phyloP scores from a whole-genome alignment of 2,797 vertebrate genomes.

The Erithacus rubecula region DNA sequence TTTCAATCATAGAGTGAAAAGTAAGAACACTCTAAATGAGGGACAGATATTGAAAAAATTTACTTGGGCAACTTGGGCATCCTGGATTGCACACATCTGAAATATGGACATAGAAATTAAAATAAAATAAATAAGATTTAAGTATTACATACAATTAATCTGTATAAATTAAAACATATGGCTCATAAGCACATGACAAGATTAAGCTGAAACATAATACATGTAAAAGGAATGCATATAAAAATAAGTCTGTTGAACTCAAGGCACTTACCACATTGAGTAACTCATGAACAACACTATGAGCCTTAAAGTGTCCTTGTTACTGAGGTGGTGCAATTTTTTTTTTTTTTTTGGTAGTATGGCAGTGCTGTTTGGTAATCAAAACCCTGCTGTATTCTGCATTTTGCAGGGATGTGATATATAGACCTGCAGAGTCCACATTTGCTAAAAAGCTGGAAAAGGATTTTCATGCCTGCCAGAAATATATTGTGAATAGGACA shows the following conservation, averaged over 20 bases:
- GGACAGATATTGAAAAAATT: background rate
- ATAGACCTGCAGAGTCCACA: background rate
- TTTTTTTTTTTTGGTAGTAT: too few species aligned
- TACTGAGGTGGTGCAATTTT: background rate
- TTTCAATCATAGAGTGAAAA: background rate
- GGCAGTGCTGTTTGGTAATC: background rate
- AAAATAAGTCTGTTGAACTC: background rate
- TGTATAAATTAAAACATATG: background rate
- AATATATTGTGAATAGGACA: background rate
- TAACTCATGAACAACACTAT: background rate
- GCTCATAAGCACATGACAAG: background rate
- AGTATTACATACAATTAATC: background rate
- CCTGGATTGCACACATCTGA: background rate
- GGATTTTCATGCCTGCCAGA: background rate
- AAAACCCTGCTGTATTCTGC: background rate
- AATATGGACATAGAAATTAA: background rate
- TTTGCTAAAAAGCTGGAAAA: background rate
- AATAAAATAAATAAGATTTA: background rate
- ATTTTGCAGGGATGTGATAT: background rate
- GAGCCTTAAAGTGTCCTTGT: background rate
- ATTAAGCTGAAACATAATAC: background rate
- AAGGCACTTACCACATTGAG: background rate
- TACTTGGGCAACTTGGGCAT: background rate
- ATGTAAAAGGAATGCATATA: background rate
- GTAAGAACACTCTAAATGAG: background rate